Conservation (phyloP, 2,888 invertebrate species). For the Fragum fragum region DNA sequence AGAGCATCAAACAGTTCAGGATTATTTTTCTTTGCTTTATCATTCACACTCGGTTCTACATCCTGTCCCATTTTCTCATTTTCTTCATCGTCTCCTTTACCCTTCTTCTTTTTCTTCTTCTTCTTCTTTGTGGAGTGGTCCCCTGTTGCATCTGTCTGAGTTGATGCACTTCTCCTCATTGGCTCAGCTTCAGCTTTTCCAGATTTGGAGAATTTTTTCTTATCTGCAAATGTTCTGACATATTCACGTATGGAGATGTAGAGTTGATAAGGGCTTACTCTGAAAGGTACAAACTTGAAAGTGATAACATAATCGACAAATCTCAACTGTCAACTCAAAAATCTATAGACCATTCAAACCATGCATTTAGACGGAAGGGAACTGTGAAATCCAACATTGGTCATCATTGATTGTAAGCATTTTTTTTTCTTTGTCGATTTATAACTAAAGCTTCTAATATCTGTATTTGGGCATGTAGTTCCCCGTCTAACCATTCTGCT, state of each 20-base stretch:
- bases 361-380: no score
- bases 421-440: no score
- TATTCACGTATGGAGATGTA: conserved; percentile 59
- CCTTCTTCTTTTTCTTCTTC: conserved; percentile 60
- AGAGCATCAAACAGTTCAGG: conserved; percentile 58
- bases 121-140: conserved; percentile 53
- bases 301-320: no score
- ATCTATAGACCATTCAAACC: no score
- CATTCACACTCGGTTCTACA: conserved; percentile 33
- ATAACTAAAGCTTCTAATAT: no score
- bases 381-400: no score
- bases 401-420: no score
- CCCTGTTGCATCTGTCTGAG: conserved; percentile 21
- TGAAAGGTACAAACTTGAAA: conserved; percentile 34
- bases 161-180: conserved; percentile 21
- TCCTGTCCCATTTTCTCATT: conserved; percentile 29
- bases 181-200: conserved; percentile 13
- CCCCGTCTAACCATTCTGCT: no score
- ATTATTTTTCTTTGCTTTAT: conserved; percentile 54
- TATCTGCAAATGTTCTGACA: conserved; percentile 49
- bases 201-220: conserved; percentile 11
- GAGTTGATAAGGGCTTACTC: conserved; percentile 61
- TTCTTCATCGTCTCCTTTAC: conserved; percentile 19
- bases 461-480: no score
- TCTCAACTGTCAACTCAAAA: no score